Evolutionary conservation across 2,888 invertebrate genomes (phyloP).

Genomic region (Linyphia triangularis): DNA sequence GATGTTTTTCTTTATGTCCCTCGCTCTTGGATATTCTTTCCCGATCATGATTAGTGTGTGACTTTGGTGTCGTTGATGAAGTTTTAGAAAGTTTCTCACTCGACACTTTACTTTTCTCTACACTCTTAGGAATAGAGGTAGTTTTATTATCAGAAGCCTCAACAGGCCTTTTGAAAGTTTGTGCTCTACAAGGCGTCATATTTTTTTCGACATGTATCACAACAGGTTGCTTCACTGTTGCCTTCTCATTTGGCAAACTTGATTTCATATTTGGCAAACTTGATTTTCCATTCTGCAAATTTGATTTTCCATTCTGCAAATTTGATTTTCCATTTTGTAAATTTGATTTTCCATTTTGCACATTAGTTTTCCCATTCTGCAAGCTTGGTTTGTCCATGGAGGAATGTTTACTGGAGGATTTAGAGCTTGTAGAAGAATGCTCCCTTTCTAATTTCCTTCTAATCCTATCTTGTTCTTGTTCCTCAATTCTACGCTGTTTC

Average conservation of each 20-base stretch:
- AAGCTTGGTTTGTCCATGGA: neutral
- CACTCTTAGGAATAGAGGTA: neutral
- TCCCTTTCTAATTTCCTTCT: conserved; percentile 31
- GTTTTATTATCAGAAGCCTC: neutral
- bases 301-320: no score
- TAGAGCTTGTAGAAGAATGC: neutral
- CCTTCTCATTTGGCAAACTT: neutral
- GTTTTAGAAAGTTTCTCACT: neutral
- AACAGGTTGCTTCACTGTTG: conserved; percentile 8
- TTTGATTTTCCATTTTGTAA: no score
- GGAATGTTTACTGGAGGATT: conserved; percentile 27
- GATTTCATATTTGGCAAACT: neutral
- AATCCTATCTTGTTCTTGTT: conserved; percentile 57
- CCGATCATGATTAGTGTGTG: conserved; percentile 1
- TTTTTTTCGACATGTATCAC: conserved; percentile 36
- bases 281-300: neutral
- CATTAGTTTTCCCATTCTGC: no score
- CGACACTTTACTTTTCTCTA: conserved; percentile 15
- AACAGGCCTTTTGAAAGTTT: conserved; percentile 57
- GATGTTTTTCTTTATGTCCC: neutral
- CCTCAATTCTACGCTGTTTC: conserved; percentile 66
- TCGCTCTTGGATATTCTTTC: neutral
- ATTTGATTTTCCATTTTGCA: no score
- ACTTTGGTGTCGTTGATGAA: neutral
- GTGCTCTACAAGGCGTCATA: neutral